Evolutionary conservation across 2,888 invertebrate species (phyloP).

Genomic region (Rotaria sp.): DNA sequence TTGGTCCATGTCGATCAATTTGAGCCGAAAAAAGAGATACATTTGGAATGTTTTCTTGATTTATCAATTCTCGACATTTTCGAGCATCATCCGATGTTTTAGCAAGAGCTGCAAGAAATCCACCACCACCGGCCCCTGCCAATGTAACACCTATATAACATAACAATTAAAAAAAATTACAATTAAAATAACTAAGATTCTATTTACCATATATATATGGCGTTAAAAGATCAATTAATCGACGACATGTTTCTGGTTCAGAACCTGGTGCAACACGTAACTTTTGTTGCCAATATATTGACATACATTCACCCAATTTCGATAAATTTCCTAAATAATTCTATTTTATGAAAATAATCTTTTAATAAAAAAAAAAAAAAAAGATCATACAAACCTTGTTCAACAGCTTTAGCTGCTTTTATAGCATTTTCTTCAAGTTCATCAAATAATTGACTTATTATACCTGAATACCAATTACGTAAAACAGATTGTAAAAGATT

Average conservation of each 20-base stretch:
- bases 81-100: slow-evolving; percentile 7
- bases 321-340: slow-evolving; percentile 17
- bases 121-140: slow-evolving; percentile 41
- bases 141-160: slow-evolving; percentile 28
- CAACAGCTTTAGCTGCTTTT: slow-evolving; percentile 30
- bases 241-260: slow-evolving; percentile 35
- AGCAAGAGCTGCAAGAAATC: slow-evolving; percentile 33
- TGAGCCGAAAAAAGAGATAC: background rate
- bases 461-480: slow-evolving; percentile 37
- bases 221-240: slow-evolving; percentile 30
- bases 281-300: slow-evolving; percentile 35
- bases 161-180: background rate
- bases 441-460: slow-evolving; percentile 23
- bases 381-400: slow-evolving; percentile 20
- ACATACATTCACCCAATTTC: slow-evolving; percentile 32
- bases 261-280: slow-evolving; percentile 38
- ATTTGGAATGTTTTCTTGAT: slow-evolving; percentile 10
- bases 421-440: slow-evolving; percentile 34
- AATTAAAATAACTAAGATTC: background rate
- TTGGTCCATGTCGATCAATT: background rate
- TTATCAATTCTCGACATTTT: background rate
- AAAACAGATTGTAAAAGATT: slow-evolving; percentile 57
- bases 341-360: background rate
- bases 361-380: too few relatives aligned
- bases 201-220: slow-evolving; percentile 36